A percentile compares a stretch with the other conserved stretches of the same genome.
Conservation (phyloP, 30 jellyfish, hydroid and myxozoan species). For the Turritopsis dohrnii region DNA sequence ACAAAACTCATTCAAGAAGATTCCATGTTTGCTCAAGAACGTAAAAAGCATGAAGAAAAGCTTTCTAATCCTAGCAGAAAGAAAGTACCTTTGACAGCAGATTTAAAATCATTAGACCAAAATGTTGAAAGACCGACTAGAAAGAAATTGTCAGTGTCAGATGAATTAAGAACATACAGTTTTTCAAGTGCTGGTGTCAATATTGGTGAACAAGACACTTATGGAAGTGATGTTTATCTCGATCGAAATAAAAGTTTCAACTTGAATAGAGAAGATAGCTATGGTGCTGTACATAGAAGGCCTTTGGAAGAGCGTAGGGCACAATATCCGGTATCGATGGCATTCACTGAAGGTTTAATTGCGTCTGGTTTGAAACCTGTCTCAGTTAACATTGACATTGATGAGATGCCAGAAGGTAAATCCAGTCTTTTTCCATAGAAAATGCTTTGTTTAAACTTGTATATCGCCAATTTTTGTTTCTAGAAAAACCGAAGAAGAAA, state of each 20-base stretch:
- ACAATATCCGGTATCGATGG: slow-evolving; percentile 50
- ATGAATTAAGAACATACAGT: slow-evolving; percentile 6
- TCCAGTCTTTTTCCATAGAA: not conserved
- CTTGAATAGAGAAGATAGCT: not conserved
- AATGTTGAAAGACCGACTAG: not conserved
- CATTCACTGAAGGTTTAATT: slow-evolving; percentile 28
- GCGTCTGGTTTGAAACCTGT: slow-evolving; percentile 35
- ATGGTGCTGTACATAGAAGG: slow-evolving; percentile 37
- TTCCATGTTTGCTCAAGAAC: slow-evolving; percentile 58
- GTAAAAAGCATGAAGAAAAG: slow-evolving; percentile 17
- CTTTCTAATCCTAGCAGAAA: slow-evolving; percentile 10
- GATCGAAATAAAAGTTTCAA: slow-evolving; percentile 16
- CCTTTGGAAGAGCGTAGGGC: slow-evolving; percentile 41
- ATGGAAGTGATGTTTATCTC: slow-evolving; percentile 18
- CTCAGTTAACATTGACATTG: slow-evolving; percentile 45
- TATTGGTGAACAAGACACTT: not conserved
- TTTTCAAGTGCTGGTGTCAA: not conserved
- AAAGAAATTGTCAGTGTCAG: slow-evolving; percentile 1
- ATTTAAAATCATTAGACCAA: not conserved
- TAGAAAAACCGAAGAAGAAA: slow-evolving; percentile 27
- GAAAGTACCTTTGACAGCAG: not conserved
- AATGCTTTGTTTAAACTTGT: not conserved
- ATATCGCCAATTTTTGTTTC: not conserved
- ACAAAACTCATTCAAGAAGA: slow-evolving; percentile 64
- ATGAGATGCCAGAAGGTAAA: slow-evolving; percentile 6